phyloP scores from a whole-genome alignment of 2,797 vertebrate genomes.

The Spatula versicolor region DNA sequence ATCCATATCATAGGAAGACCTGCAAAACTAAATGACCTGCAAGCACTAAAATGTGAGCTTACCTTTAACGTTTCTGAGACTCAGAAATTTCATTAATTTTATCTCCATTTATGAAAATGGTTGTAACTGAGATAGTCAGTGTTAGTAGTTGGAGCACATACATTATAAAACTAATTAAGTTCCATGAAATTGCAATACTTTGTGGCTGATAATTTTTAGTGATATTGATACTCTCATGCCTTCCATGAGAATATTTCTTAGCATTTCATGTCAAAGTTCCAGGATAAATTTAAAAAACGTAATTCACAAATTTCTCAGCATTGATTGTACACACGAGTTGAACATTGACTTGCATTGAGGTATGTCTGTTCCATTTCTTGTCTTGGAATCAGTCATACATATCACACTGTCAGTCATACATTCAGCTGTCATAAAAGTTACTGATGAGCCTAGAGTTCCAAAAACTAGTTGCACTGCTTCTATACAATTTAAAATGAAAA shows the following conservation, averaged over 20 bases:
- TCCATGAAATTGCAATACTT: neutral
- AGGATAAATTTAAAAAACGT: neutral
- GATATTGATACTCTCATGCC: neutral
- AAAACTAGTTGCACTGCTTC: neutral
- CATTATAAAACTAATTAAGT: neutral
- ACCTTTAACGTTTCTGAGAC: neutral
- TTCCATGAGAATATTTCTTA: neutral
- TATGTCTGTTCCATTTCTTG: neutral
- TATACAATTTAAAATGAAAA: neutral
- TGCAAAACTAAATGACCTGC: neutral
- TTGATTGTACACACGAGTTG: accelerated
- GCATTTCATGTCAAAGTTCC: neutral
- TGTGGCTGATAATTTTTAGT: neutral
- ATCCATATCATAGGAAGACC: neutral
- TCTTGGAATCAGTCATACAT: neutral
- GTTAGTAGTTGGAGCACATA: neutral
- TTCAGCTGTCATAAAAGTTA: neutral
- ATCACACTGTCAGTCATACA: neutral
- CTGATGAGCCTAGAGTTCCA: neutral
- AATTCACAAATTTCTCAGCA: neutral
- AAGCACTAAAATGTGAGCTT: neutral
- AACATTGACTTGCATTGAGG: neutral
- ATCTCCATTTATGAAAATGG: neutral
- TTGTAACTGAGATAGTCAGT: neutral
- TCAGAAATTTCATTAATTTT: neutral